Conservation (phyloP, 2,888 invertebrate genomes). For the Callimorpha dominula region DNA sequence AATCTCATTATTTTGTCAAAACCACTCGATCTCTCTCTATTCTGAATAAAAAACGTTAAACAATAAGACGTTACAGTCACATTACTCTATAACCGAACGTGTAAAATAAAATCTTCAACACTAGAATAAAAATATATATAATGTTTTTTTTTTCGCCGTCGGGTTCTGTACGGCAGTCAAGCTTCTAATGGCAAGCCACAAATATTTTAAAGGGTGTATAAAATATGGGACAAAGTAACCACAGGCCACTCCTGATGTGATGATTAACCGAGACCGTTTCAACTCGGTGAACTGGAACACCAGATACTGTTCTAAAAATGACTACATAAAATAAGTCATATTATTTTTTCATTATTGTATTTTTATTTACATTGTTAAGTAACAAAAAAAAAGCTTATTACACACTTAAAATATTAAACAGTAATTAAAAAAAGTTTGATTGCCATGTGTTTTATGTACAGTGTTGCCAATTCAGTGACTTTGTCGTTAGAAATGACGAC, state of each 20-base stretch:
- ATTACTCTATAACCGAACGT: constrained; percentile 7
- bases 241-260: constrained; percentile 25
- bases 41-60: too few species aligned
- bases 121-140: background rate
- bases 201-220: constrained; percentile 47
- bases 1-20: too few species aligned
- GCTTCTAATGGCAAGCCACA: constrained; percentile 25
- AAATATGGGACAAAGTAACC: constrained; percentile 60
- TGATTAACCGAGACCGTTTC: constrained; percentile 56
- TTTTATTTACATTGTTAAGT: background rate
- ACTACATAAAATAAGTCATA: constrained; percentile 52
- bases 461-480: too few species aligned
- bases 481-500: too few species aligned
- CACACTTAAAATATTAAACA: background rate
- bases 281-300: constrained; percentile 61
- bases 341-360: background rate
- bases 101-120: constrained; percentile 19
- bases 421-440: too few species aligned
- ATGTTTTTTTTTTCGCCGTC: constrained; percentile 6
- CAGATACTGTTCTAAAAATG: constrained; percentile 61
- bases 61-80: too few species aligned
- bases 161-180: constrained; percentile 20
- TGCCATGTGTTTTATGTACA: too few species aligned
- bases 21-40: too few species aligned
- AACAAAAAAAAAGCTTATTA: background rate